Base-by-base conservation (phyloP, 2,797 vertebrate species). In the Pteropus rufus region DNA sequence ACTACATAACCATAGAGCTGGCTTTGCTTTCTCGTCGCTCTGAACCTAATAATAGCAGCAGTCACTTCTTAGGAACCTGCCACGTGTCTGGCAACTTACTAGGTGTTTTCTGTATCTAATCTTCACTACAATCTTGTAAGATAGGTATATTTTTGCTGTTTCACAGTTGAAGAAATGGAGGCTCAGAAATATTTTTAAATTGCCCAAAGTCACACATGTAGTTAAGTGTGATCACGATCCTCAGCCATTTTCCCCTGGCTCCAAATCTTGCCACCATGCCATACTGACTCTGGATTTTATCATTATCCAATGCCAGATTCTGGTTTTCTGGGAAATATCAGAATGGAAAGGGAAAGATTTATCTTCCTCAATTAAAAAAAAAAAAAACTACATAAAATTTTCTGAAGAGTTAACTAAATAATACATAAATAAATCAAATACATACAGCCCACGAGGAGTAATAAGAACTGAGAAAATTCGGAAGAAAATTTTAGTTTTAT, bases 401-500 rank as follows among this genome's bases (percentile, higher is more conserved):
- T 82, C 72, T 58, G 36, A 79, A 89, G 67, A 54, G 34, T 80
- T 93, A 67, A 88, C 15, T 67, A 56, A 44, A 19, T 56, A 12
- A 49, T 34, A 31, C 41, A 56, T 46, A 52, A 34, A 77, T 56
- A 34, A 70, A 46, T 76, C 29, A 86, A 46, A 81, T 36, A 84
- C 21, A 56, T 24, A 69, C 0, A 56, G 2, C 36, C 36, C 39
- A 72, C 10, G 60, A 76, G 83, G 18, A 70, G 54, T 64, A 75
- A 39, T 41, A 70, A 46, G 12, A 79, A 36, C 8, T 72, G 46
- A 94, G 36, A 89, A 90, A 81, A 72, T 34, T 34, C 6, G 65
- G 49, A 69, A 83, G 44, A 83, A 56, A 46, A 41, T 7, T 81
- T 87, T 62, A 67, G 44, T 91, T 96, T 89, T 93, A 92, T 85